These are phyloP conservation scores for Benitochromis conjunctus DNA, from an alignment of 2,113 vertebrate species.

Conservation along the genomic window DNA sequence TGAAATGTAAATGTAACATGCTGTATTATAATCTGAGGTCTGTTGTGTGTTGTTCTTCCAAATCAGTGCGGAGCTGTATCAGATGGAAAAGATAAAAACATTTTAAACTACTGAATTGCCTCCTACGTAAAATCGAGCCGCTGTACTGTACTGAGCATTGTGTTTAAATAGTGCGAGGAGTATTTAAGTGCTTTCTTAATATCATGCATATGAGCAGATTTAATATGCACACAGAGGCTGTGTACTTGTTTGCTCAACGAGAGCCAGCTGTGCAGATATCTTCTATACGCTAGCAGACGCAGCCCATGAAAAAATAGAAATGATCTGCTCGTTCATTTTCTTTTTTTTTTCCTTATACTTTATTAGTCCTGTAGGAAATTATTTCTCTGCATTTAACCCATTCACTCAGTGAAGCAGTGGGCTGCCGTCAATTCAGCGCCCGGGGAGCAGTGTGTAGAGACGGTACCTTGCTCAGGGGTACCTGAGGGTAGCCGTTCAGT, in stretches of 20 bases:
- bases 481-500: too few relatives aligned
- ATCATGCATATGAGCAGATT: neutral
- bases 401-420: too few relatives aligned
- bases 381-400: too few relatives aligned
- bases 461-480: too few relatives aligned
- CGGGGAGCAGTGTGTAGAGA: too few relatives aligned
- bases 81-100: neutral
- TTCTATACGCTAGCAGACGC: neutral
- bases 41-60: neutral
- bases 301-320: neutral
- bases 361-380: too few relatives aligned
- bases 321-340: neutral
- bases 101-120: neutral
- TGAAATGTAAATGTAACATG: neutral
- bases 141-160: neutral
- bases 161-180: neutral
- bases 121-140: neutral
- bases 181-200: neutral
- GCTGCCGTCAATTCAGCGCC: too few relatives aligned
- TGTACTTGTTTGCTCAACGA: neutral
- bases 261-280: neutral
- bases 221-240: neutral
- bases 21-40: neutral
- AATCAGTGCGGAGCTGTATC: neutral
- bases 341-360: too few relatives aligned